Conservation (phyloP, 2,113 vertebrate genomes). For the Thalassarche chlororhynchos region DNA sequence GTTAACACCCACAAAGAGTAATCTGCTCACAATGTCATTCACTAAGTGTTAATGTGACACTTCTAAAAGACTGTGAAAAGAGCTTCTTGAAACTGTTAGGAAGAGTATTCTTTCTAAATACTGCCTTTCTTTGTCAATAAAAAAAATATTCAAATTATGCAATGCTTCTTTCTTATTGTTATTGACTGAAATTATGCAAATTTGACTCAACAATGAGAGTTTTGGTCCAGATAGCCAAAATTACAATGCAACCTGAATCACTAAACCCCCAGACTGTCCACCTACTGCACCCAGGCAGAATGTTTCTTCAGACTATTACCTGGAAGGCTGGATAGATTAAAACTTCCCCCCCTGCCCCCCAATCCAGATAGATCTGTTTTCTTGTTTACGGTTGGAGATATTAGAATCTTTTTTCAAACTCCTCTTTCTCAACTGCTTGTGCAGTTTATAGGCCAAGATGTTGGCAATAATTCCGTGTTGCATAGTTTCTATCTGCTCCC, state of each 20-base stretch:
- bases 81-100: background rate
- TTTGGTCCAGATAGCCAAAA: background rate
- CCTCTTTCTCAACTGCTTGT: background rate
- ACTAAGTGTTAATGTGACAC: background rate
- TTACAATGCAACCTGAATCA: background rate
- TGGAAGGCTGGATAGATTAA: background rate
- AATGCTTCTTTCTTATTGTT: background rate
- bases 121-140: background rate
- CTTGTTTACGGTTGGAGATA: background rate
- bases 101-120: background rate
- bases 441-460: background rate
- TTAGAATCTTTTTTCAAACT: background rate
- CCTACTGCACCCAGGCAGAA: background rate
- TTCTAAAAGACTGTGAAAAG: background rate
- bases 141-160: background rate
- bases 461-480: background rate
- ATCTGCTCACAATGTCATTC: background rate
- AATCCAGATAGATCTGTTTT: background rate
- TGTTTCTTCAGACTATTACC: background rate
- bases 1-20: background rate
- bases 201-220: background rate
- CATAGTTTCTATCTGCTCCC: background rate
- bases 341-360: background rate
- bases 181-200: background rate
- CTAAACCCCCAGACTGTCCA: background rate